These are phyloP conservation scores for Ceuthmochares aereus DNA, from an alignment of 2,113 vertebrate genomes.

Conservation along the genomic window DNA sequence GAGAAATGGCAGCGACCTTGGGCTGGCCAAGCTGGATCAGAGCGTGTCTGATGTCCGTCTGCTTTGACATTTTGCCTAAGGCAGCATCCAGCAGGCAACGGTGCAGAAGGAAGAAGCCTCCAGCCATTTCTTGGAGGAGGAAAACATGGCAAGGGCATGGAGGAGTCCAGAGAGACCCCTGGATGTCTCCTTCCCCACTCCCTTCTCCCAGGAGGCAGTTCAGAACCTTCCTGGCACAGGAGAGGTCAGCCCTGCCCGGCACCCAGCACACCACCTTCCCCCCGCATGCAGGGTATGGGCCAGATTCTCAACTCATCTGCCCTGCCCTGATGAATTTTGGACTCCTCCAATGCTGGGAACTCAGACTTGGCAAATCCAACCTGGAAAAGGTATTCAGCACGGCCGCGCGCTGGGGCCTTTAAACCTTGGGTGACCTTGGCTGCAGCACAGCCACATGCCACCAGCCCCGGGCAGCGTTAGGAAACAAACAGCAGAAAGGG, in stretches of 20 bases:
- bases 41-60: background rate
- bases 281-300: background rate
- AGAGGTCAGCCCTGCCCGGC: background rate
- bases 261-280: background rate
- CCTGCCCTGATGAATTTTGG: background rate
- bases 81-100: background rate
- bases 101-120: background rate
- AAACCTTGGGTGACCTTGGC: constrained; percentile 44
- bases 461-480: background rate
- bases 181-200: too few relatives aligned
- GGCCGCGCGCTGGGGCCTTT: background rate
- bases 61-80: background rate
- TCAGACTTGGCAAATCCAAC: background rate
- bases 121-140: background rate
- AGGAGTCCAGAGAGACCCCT: background rate
- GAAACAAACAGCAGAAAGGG: background rate
- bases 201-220: background rate
- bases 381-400: background rate
- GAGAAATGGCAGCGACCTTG: background rate
- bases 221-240: background rate
- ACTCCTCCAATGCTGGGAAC: background rate
- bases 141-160: background rate
- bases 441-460: background rate
- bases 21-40: background rate
- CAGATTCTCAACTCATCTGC: background rate